Conservation (phyloP, 2,113 vertebrate species). For the mouse (Mus musculus) region DNA sequence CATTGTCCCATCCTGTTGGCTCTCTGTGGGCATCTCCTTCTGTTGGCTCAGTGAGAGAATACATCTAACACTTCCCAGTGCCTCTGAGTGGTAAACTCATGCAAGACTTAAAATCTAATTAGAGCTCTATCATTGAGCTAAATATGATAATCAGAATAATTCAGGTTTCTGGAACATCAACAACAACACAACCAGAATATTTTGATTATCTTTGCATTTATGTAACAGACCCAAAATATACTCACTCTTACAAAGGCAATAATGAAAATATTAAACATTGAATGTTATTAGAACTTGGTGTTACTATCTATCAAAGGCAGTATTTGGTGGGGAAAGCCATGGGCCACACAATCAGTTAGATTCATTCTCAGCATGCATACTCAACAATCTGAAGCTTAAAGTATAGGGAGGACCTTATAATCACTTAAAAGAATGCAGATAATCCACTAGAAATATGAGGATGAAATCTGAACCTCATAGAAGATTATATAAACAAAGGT, state of each 20-base stretch:
- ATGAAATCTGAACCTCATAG: not conserved
- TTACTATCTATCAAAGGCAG: not conserved
- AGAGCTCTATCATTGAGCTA: not conserved
- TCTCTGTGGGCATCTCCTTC: not conserved
- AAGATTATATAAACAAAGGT: not conserved
- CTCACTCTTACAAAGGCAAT: not conserved
- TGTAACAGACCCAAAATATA: constrained; percentile 26
- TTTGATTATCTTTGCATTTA: not conserved
- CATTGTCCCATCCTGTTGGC: not conserved
- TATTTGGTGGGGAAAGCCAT: not conserved
- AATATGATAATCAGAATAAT: constrained; percentile 34
- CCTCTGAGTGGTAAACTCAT: not conserved
- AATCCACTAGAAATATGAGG: not conserved
- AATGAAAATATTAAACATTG: not conserved
- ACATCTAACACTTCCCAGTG: not conserved
- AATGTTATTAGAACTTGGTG: constrained; percentile 7
- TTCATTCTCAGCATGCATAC: not conserved
- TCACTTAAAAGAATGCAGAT: not conserved
- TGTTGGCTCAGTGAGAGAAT: not conserved
- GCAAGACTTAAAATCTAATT: not conserved
- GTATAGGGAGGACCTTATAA: not conserved
- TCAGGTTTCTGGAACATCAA: not conserved
- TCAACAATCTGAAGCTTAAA: not conserved
- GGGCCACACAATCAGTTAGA: not conserved
- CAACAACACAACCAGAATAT: not conserved